A percentile compares a stretch with the other conserved stretches of the same genome.
These are phyloP conservation scores for Ophion costatus DNA, from an alignment of 2,888 invertebrate species.

Conservation along the genomic window DNA sequence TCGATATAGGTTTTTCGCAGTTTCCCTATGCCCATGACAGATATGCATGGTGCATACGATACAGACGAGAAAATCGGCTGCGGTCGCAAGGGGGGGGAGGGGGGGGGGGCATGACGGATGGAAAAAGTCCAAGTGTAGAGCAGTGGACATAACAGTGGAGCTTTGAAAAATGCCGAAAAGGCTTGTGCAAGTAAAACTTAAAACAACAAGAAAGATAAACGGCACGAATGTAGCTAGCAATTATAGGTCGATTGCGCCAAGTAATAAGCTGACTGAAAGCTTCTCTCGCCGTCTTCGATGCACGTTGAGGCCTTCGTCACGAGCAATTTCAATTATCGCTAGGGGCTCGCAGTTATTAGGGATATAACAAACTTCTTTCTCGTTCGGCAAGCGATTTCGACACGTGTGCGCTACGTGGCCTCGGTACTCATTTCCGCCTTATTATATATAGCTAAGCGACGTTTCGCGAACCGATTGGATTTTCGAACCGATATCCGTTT, in stretches of 20 bases:
- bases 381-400: neutral
- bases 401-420: constrained; percentile 1
- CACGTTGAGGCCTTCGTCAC: constrained; percentile 5
- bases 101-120: too few relatives aligned
- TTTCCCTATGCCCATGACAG: too few relatives aligned
- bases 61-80: too few relatives aligned
- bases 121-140: too few relatives aligned
- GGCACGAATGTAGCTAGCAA: neutral
- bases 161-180: too few relatives aligned
- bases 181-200: too few relatives aligned
- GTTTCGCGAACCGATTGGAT: constrained; percentile 14
- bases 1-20: too few relatives aligned
- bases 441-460: constrained; percentile 8
- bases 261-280: too few relatives aligned
- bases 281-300: neutral
- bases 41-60: too few relatives aligned
- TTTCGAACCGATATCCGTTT: constrained; percentile 10
- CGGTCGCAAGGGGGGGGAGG: too few relatives aligned
- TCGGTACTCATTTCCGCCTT: constrained; percentile 15
- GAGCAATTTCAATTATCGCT: constrained; percentile 33
- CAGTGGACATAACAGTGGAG: too few relatives aligned
- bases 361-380: constrained; percentile 1
- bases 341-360: constrained; percentile 1
- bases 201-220: neutral
- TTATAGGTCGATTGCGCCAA: neutral